Base-by-base conservation (phyloP, 2,888 invertebrate species). In the Drosophila nr. perissopoda region DNA sequence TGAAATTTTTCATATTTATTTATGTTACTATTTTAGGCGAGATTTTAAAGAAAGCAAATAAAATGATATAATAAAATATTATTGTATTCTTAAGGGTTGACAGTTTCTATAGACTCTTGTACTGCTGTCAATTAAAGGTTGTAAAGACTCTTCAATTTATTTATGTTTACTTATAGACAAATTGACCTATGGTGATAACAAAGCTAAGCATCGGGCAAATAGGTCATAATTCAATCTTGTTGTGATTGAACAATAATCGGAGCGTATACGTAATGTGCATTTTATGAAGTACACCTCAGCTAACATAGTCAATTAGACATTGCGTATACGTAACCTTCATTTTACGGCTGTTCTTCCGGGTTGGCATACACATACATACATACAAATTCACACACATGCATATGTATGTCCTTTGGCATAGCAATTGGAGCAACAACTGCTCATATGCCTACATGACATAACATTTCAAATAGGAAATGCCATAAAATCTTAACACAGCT, bases 401-500 rank as follows among this genome's bases (percentile, higher is more conserved):
- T 58, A 51, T 71, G 75, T 73, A 42, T 69, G 60, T 69, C 70
- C 70, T 69, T 60, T 69, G 58, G 33, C 57, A 61, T 65, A 53
- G 45, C 76, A 65, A 73, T 65, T 68, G 62, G 52, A 67, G 36
- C 49, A 67, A 57, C 66, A 70, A 52, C 58, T 69, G 70, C 65
- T 82, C 79, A 69, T 65, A 64, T 62, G 83, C 64, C 70, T 80
- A 73, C 73, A 76, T 83, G 84, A 79, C 73, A 79, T 76, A 74
- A 72, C 69, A 82, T 70, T 81, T 83, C 62, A 52, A 74, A 82
- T 78, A 76, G 89, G 87, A 89, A 81, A 71, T 71, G 42, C 51
- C 49, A 18, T 38, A 52, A 49, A 57, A 64, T 76, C 48, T 62
- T 58, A 48, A 38, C 42, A 63, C 63, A 78, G 69, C 69, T 73